These are phyloP conservation scores for Ammodytes dubius DNA, from an alignment of 2,113 vertebrate genomes.

Conservation along the genomic window DNA sequence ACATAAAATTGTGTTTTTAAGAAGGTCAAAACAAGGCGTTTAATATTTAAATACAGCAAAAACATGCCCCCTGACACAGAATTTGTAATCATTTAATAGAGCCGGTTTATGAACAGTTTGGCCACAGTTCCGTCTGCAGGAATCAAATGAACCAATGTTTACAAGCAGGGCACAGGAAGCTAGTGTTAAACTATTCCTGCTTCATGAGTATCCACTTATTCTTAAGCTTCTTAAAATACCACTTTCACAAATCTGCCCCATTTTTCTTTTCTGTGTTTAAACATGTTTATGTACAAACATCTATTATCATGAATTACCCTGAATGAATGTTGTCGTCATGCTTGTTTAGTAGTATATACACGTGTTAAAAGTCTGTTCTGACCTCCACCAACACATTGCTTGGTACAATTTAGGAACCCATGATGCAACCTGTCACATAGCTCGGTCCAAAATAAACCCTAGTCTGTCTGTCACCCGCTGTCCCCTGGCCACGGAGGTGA, in stretches of 20 bases:
- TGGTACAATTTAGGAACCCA: slow-evolving; percentile 47
- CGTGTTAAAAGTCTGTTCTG: slow-evolving; percentile 20
- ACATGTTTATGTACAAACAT: slow-evolving; percentile 33
- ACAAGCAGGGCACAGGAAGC: slow-evolving; percentile 31
- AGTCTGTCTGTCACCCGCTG: slow-evolving; percentile 19
- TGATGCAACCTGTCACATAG: slow-evolving; percentile 67
- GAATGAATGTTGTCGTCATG: neutral
- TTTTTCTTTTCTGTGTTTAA: slow-evolving; percentile 19
- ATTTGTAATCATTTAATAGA: neutral
- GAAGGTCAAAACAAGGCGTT: neutral
- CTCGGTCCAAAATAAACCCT: slow-evolving; percentile 68
- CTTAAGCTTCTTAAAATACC: slow-evolving; percentile 68
- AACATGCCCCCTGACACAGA: neutral
- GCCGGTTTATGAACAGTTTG: neutral
- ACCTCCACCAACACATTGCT: slow-evolving; percentile 25
- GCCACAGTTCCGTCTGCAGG: neutral
- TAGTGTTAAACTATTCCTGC: slow-evolving; percentile 17
- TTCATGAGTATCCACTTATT: slow-evolving; percentile 30
- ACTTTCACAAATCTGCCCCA: slow-evolving; percentile 37
- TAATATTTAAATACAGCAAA: neutral
- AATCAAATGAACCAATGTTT: slow-evolving; percentile 50
- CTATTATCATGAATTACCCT: neutral
- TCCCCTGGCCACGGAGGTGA: slow-evolving; percentile 18
- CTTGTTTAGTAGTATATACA: slow-evolving; percentile 5
- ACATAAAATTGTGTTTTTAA: neutral